Base-by-base conservation (phyloP, 2,113 vertebrate genomes). In the Campylorhamphus procurvoides region DNA sequence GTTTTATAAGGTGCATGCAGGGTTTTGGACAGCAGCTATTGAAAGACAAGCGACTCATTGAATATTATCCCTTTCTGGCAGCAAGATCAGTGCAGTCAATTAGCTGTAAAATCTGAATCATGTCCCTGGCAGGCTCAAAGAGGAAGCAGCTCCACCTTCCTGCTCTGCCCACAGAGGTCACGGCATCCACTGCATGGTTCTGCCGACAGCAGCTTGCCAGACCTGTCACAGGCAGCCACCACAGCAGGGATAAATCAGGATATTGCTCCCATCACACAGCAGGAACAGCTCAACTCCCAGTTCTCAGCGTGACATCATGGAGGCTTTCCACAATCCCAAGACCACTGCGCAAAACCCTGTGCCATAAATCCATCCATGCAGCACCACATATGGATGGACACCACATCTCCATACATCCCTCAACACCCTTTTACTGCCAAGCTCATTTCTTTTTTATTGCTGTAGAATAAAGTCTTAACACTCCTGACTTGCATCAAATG, bases 101-200 rank as follows among this genome's bases (percentile, higher is more conserved):
- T 94, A 94, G 47, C 92, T 92, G 88, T 84, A 94, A 97, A 83
- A 90, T 80, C 79, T 95, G 88, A 96, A 95, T 92, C 85, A 92
- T 53, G 72, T 76, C 94, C 66, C 94, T 94, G 90, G 83, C 95
- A 96, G 63, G 72, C 88, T 94, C 0, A 0, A 67, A 28, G 90
- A 92, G 85, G 94, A 96, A 96, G 92, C 71, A 88, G 72, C 96
- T 94, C 95, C 94, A 95, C 90, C 96, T 96, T 94, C 79, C 79
- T 83, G 71, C 85, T 95, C 94, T 90, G 94, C 90, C 79, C 92
- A 76, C 16, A 2, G 84, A 94, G 94, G 79, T 93, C 94, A 91
- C 77, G 35, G 46, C 13, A 1, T 82, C 82, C 87, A 31, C 74
- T 7, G 81, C 90, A 56, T 2, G 0, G 58, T 79, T 67, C 74